phyloP scores from a whole-genome alignment of 2,113 vertebrate genomes.

The Cichladusa arquata region DNA sequence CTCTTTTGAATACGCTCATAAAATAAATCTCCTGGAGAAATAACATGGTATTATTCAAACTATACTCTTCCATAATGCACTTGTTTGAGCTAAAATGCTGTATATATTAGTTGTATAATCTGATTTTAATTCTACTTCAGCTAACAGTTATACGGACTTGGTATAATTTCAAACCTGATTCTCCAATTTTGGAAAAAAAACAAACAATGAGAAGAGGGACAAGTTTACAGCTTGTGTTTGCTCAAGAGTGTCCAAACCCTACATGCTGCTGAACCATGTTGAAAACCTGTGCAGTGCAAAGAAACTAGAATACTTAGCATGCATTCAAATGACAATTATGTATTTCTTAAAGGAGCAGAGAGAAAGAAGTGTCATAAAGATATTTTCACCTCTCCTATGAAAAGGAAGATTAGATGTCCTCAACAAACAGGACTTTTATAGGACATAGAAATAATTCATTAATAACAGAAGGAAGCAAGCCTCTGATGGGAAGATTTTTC shows the following conservation, averaged over 20 bases:
- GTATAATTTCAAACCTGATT: neutral
- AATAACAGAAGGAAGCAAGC: neutral
- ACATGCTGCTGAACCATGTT: neutral
- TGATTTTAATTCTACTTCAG: neutral
- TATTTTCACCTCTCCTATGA: neutral
- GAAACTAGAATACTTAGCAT: neutral
- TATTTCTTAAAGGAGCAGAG: neutral
- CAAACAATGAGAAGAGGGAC: neutral
- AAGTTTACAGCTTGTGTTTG: neutral
- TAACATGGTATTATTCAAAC: conserved; percentile 10
- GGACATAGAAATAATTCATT: neutral
- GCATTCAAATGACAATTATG: neutral
- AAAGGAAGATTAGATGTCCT: neutral
- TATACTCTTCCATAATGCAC: neutral
- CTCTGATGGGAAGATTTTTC: neutral
- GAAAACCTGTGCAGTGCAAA: neutral
- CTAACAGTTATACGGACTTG: neutral
- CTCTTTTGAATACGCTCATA: conserved; percentile 15
- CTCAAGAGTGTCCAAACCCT: neutral
- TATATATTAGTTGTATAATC: neutral
- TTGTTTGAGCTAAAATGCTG: neutral
- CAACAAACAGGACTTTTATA: neutral
- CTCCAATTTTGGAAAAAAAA: neutral
- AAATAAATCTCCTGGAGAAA: conserved; percentile 17
- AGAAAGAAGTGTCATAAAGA: neutral